Conservation (phyloP, 1,140 invertebrate genomes). For the Drosophila novamexicana region DNA sequence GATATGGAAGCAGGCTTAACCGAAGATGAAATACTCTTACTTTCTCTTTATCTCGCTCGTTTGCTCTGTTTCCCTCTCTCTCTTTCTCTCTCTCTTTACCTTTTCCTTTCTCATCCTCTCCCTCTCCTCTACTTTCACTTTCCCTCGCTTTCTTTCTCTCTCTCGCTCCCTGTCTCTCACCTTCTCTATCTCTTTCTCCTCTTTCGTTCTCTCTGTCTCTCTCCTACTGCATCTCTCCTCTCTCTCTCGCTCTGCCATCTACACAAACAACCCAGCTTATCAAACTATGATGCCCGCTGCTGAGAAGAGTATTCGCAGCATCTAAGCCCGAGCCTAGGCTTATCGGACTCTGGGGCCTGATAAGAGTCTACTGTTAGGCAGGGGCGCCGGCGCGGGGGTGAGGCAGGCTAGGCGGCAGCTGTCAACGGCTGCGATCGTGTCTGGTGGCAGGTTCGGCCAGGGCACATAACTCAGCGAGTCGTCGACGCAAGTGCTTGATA, state of each 20-base stretch:
- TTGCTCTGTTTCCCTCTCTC: not conserved
- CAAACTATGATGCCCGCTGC: not conserved
- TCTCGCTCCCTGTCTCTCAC: too few species aligned
- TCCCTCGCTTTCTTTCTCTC: too few species aligned
- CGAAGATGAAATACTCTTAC: not conserved
- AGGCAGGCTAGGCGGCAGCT: conserved; percentile 19
- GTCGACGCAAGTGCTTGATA: conserved; percentile 32
- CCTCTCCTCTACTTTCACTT: too few species aligned
- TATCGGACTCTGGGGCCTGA: conserved; percentile 15
- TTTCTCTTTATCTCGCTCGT: not conserved
- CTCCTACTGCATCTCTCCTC: too few species aligned
- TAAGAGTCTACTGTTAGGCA: conserved; percentile 1
- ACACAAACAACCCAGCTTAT: not conserved
- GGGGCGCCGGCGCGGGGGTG: not conserved
- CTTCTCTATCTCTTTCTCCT: not conserved
- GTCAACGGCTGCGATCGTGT: conserved; percentile 36
- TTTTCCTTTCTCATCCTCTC: too few species aligned
- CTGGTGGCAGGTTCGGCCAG: conserved; percentile 39
- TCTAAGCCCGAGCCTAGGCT: not conserved
- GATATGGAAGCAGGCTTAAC: too few species aligned
- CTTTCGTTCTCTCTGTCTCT: not conserved
- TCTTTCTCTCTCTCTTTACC: not conserved
- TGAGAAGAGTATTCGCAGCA: conserved; percentile 1
- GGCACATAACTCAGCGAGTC: conserved; percentile 44
- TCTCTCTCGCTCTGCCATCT: not conserved